Evolutionary conservation across 1,140 invertebrate species (phyloP).

Genomic region (Neodiprion virginianus): DNA sequence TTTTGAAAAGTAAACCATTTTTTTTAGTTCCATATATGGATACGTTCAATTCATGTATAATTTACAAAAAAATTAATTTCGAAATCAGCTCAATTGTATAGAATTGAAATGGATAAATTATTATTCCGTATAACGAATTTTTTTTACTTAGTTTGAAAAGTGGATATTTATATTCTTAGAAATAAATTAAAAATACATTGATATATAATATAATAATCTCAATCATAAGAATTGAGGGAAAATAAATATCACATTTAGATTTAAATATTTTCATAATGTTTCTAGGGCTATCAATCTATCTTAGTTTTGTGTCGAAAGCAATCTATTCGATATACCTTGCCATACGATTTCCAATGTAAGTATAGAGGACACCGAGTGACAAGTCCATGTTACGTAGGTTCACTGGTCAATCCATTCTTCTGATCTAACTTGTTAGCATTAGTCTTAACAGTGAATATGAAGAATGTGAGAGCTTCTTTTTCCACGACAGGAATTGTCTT

Average conservation of each 20-base stretch:
- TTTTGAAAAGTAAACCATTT: no score
- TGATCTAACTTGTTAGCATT: constrained; percentile 93
- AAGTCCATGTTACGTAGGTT: constrained; percentile 59
- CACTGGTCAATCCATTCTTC: constrained; percentile 79
- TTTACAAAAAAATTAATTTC: no score
- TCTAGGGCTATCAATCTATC: neutral
- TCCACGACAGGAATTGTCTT: constrained; percentile 92
- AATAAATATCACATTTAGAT: constrained; percentile 6
- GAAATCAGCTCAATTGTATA: no score
- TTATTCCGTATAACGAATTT: neutral
- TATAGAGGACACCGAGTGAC: constrained; percentile 10
- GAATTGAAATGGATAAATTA: constrained; percentile 21
- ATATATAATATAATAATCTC: constrained; percentile 10
- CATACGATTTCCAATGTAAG: neutral
- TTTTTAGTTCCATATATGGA: no score
- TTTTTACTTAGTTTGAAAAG: no score
- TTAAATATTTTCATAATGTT: neutral
- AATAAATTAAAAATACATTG: neutral
- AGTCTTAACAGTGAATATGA: constrained; percentile 95
- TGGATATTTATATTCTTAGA: neutral
- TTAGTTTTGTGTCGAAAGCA: neutral
- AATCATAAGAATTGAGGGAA: constrained; percentile 2
- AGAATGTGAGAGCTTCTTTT: constrained; percentile 94
- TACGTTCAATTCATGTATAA: no score
- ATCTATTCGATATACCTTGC: neutral